A percentile compares a stretch with the other conserved stretches of the same genome.
phyloP scores from a whole-genome alignment of 2,113 vertebrate species.

The Crotalus helleri region DNA sequence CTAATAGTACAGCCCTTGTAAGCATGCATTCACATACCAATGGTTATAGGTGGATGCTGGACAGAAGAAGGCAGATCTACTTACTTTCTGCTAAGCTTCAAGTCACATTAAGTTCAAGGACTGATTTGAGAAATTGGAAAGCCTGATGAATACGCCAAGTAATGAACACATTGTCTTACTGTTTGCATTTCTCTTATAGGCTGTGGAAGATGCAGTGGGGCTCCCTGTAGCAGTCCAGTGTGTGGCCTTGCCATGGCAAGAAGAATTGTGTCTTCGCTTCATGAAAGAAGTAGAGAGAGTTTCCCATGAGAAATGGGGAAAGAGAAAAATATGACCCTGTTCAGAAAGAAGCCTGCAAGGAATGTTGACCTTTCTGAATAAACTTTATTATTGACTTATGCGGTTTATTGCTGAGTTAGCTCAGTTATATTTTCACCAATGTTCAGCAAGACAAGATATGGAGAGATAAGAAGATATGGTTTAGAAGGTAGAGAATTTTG shows the following conservation, averaged over 20 bases:
- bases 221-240: constrained; percentile 78
- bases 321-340: constrained; percentile 15
- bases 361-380: constrained; percentile 5
- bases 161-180: background rate
- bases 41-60: background rate
- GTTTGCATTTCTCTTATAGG: constrained; percentile 55
- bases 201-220: constrained; percentile 60
- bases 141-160: background rate
- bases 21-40: background rate
- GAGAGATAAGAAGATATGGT: background rate
- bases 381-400: constrained; percentile 7
- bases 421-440: constrained; percentile 15
- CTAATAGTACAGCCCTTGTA: background rate
- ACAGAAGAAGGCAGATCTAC: background rate
- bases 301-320: rapidly evolving
- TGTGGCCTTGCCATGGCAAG: constrained; percentile 75
- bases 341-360: background rate
- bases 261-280: constrained; percentile 74
- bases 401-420: rapidly evolving
- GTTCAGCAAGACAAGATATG: rapidly evolving
- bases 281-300: constrained; percentile 76
- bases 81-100: background rate
- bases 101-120: background rate
- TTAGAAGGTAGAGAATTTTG: background rate
- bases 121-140: background rate